These are phyloP conservation scores for Oreochromis niloticus DNA, from an alignment of 2,113 vertebrate genomes.

Conservation along the genomic window DNA sequence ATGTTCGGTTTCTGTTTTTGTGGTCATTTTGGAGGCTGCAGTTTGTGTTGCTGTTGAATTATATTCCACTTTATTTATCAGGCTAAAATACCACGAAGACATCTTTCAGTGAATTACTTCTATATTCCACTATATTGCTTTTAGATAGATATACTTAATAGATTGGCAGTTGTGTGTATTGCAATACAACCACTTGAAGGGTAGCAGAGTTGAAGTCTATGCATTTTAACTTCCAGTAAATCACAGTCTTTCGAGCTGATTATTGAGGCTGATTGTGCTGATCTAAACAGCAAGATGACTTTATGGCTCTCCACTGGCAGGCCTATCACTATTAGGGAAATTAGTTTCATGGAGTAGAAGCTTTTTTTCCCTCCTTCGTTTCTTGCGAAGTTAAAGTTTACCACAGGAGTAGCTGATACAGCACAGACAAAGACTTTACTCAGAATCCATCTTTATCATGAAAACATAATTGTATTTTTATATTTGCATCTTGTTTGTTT, in stretches of 20 bases:
- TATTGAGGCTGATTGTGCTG: background rate
- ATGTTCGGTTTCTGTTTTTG: background rate
- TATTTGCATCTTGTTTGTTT: background rate
- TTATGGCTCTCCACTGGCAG: background rate
- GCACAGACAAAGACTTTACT: background rate
- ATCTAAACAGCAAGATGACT: background rate
- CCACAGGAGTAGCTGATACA: background rate
- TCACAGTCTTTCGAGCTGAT: background rate
- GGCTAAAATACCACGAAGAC: background rate
- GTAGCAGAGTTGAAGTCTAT: background rate
- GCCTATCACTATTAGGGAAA: background rate
- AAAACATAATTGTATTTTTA: background rate
- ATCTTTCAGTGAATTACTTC: background rate
- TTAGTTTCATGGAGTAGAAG: background rate
- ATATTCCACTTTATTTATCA: background rate
- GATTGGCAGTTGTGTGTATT: background rate
- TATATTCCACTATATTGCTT: background rate
- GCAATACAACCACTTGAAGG: background rate
- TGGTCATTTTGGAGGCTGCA: background rate
- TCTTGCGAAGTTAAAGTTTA: background rate
- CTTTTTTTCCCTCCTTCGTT: accelerated
- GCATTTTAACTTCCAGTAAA: background rate
- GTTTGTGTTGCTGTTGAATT: background rate
- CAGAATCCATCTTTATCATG: background rate
- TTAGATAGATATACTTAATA: background rate